phyloP scores from a whole-genome alignment of 2,113 vertebrate genomes.

The Nematolebias whitei region DNA sequence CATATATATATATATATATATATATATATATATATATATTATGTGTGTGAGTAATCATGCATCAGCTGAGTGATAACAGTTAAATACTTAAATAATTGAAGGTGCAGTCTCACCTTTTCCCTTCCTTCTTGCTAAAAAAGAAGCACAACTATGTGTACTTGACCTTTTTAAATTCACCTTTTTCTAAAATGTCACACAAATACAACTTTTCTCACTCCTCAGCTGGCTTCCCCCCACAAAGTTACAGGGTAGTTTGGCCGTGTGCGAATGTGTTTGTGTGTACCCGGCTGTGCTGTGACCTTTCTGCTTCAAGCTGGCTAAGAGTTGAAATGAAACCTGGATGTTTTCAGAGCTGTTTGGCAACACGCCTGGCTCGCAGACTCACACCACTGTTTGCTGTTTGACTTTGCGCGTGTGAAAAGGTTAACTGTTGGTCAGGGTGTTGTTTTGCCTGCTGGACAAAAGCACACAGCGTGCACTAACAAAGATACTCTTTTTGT shows the following conservation, averaged over 20 bases:
- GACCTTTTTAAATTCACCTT: no score
- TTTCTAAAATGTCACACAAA: conserved; percentile 26
- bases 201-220: conserved; percentile 13
- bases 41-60: no score
- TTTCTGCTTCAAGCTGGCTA: conserved; percentile 42
- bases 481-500: conserved; percentile 11
- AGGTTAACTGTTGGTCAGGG: conserved; percentile 61
- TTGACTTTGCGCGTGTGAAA: conserved; percentile 53
- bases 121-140: background rate
- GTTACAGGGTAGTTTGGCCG: background rate
- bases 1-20: no score
- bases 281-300: conserved; percentile 31
- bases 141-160: conserved; percentile 6
- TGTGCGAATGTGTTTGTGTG: background rate
- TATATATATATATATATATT: no score
- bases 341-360: conserved; percentile 49
- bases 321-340: conserved; percentile 41
- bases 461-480: conserved; percentile 5
- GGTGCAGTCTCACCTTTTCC: background rate
- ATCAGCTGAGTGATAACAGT: background rate
- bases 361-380: conserved; percentile 16
- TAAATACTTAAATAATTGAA: background rate
- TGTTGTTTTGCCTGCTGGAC: conserved; percentile 27
- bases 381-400: conserved; percentile 21
- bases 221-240: conserved; percentile 2